Percentiles rank a stretch among this genome's conserved stretches.
Conservation (phyloP, 2,113 vertebrate genomes). For the Chionomys nivalis region DNA sequence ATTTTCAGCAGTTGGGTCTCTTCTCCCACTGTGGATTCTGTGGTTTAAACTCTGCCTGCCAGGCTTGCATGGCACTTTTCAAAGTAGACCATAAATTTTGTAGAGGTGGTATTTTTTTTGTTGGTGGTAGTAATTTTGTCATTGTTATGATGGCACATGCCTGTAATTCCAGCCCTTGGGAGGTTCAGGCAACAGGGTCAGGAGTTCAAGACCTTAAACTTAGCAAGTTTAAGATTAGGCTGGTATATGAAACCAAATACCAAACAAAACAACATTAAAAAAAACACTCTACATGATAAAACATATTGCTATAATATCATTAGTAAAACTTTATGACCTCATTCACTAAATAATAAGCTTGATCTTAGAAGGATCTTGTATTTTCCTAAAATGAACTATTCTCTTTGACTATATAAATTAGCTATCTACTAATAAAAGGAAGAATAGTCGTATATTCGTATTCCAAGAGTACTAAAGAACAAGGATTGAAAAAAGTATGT, state of each 20-base stretch:
- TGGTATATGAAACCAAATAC: background rate
- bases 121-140: background rate
- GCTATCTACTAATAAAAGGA: background rate
- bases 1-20: background rate
- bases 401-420: slow-evolving; percentile 6
- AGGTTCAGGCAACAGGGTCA: background rate
- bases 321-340: background rate
- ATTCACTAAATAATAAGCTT: slow-evolving; percentile 41
- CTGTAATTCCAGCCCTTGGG: background rate
- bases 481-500: background rate
- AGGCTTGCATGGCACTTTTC: background rate
- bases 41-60: background rate
- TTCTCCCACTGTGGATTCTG: background rate
- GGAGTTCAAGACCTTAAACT: background rate
- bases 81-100: background rate
- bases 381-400: slow-evolving; percentile 40
- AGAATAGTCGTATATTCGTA: slow-evolving; percentile 8
- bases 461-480: background rate
- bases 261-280: background rate
- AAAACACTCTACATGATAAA: slow-evolving; percentile 11
- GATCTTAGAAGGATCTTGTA: background rate
- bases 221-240: background rate
- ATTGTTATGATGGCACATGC: background rate
- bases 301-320: background rate
- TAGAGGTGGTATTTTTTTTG: background rate